Conservation (phyloP, 2,113 vertebrate species). For the Irena cyanogastra region DNA sequence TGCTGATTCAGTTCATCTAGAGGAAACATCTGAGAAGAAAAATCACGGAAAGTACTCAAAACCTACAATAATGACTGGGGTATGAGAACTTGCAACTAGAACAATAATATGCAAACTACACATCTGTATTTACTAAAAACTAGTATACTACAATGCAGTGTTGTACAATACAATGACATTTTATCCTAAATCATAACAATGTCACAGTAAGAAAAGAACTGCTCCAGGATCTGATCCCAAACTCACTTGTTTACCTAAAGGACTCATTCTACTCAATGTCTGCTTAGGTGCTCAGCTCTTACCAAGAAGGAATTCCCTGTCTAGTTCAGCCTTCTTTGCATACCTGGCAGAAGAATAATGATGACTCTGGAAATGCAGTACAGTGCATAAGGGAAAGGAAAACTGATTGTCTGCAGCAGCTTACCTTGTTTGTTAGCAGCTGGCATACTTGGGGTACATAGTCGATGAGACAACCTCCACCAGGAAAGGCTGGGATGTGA, state of each 20-base stretch:
- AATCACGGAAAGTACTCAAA: neutral
- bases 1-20: neutral
- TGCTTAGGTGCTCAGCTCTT: neutral
- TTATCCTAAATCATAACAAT: neutral
- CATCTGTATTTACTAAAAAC: neutral
- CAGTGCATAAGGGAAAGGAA: neutral
- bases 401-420: neutral
- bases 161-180: neutral
- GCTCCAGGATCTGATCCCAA: neutral
- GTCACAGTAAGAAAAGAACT: neutral
- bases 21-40: neutral
- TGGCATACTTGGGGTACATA: constrained; percentile 98
- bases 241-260: neutral
- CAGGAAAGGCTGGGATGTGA: constrained; percentile 94
- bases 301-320: neutral
- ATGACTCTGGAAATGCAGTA: neutral
- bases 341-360: neutral
- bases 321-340: neutral
- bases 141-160: neutral
- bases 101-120: neutral
- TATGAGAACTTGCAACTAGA: neutral
- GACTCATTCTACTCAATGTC: neutral
- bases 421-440: constrained; percentile 97
- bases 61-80: neutral
- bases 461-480: constrained; percentile 96